phyloP scores from a whole-genome alignment of 2,888 invertebrate genomes.

The Papilio demoleus region DNA sequence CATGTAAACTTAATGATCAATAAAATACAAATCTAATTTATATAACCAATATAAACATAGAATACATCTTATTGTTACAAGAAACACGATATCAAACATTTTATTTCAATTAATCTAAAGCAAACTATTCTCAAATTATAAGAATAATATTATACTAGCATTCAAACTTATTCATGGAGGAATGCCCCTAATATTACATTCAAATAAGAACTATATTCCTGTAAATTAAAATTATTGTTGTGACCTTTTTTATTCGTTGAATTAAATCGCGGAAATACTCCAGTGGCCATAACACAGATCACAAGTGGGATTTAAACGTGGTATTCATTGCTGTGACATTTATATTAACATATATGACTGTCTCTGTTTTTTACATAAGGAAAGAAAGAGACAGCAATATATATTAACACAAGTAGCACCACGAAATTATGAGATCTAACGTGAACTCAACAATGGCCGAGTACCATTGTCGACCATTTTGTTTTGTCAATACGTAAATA shows the following conservation, averaged over 20 bases:
- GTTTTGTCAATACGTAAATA: conserved; percentile 79
- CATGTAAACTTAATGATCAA: too few species aligned
- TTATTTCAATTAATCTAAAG: conserved; percentile 11
- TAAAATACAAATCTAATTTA: too few species aligned
- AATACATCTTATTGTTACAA: too few species aligned
- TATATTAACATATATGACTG: not conserved
- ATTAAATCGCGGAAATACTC: conserved; percentile 64
- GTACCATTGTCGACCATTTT: conserved; percentile 68
- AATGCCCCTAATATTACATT: not conserved
- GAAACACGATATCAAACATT: too few species aligned
- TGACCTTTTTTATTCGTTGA: conserved; percentile 1
- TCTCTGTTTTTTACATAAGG: not conserved
- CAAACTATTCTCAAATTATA: conserved; percentile 3
- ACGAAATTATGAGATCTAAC: conserved; percentile 47
- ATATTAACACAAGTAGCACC: not conserved
- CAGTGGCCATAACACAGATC: conserved; percentile 69
- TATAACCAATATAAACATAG: too few species aligned
- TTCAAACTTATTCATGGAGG: not conserved
- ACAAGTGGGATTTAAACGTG: conserved; percentile 50
- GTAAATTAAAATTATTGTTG: not conserved
- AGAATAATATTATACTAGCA: not conserved
- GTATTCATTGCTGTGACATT: not conserved
- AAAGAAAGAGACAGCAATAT: not conserved
- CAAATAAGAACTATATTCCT: conserved; percentile 1
- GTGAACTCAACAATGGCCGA: conserved; percentile 59